Base-by-base conservation (phyloP, 2,113 vertebrate genomes). In the Anguilla japonica region DNA sequence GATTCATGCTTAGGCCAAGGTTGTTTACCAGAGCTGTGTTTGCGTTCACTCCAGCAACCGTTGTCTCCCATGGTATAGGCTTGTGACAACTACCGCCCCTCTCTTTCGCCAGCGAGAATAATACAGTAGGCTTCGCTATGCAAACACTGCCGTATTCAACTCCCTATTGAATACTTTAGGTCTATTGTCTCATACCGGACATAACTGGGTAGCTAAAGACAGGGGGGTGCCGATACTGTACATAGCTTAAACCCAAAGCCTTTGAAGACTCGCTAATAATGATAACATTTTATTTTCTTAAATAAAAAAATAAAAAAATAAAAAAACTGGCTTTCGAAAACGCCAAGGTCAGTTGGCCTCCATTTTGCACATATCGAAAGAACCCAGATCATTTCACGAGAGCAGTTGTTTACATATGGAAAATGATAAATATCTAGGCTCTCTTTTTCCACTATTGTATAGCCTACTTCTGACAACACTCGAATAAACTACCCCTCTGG, bases 61-160 rank as follows among this genome's bases (percentile, higher is more conserved):
- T 84, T 13, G 56, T 60, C 82, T 67, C 82, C 82, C 50, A 57
- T 83, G 83, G 53, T 83, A 87, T 82, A 43, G 50, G 50, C 50
- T 53, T 53, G 83, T 82, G 83, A 81, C 75, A 87, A 41, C 71
- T 43, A 79, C 82, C 71, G 71, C 79, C 53, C 41, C 80, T 71
- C 84, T 87, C 85, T 22, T 75, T 75, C n/a, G 20, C 63, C 88
- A 83, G 29, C 87, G 83, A 88, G 63, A 89, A 91, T 93, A 92
- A 91, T 90, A 89, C 89, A 88, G 88, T 81, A 46, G 29, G 89
- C 85, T 90, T 84, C 84, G 89, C 89, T 88, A 29, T 92, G 88
- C 90, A 93, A 93, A 93, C 92, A 93, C 34, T 41, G 89, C 83
- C 87, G 87, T 22, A 87, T 43, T 80, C 41, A 83, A 88, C 85